These are phyloP conservation scores for Acronicta aceris DNA, from an alignment of 2,888 invertebrate genomes.

Conservation along the genomic window DNA sequence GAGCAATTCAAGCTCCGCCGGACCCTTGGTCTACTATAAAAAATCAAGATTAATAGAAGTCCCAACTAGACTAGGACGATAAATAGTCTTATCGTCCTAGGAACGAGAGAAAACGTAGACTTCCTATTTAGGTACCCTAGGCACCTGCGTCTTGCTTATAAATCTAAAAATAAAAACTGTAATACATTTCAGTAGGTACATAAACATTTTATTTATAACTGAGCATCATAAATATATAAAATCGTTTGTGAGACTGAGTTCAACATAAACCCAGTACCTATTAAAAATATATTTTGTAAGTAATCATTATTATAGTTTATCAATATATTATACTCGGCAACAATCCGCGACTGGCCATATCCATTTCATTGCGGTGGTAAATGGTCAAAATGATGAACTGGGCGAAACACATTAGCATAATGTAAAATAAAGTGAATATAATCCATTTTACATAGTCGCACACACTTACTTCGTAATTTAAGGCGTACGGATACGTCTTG, in stretches of 20 bases:
- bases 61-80: too few species aligned
- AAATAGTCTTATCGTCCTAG: too few species aligned
- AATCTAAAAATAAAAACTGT: not conserved
- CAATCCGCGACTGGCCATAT: slow-evolving; percentile 70
- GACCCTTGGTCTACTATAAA: too few species aligned
- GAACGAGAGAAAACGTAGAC: not conserved
- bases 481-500: slow-evolving; percentile 64
- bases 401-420: slow-evolving; percentile 69
- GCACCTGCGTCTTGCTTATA: too few species aligned
- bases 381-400: slow-evolving; percentile 68
- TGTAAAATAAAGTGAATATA: slow-evolving; percentile 61
- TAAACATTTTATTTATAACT: slow-evolving; percentile 5
- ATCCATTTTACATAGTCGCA: slow-evolving; percentile 67
- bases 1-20: too few species aligned
- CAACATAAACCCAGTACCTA: slow-evolving; percentile 38
- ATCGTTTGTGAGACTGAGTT: slow-evolving; percentile 29
- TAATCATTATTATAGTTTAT: too few species aligned
- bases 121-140: too few species aligned
- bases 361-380: slow-evolving; percentile 66
- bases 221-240: slow-evolving; percentile 14
- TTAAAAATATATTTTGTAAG: slow-evolving; percentile 24
- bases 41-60: too few species aligned
- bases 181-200: not conserved
- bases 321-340: slow-evolving; percentile 45
- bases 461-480: slow-evolving; percentile 62